Evolutionary conservation across 2,888 invertebrate genomes (phyloP), one percentile per base, ranked within the genome.

Genomic region (Syritta pipiens): DNA sequence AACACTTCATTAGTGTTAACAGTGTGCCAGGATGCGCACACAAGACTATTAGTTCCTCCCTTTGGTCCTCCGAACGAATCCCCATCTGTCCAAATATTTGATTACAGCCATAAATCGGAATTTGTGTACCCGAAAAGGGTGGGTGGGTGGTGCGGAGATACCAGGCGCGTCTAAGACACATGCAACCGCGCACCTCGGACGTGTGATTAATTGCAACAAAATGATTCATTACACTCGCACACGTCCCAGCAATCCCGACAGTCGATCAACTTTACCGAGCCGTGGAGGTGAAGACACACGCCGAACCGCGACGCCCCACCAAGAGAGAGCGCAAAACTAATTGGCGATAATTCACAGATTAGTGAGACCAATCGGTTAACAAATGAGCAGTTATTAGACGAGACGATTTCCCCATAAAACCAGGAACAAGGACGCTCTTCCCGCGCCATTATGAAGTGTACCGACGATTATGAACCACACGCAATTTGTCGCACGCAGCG

Each of bases 21-120:
- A 57, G 37, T 55, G 51, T 32, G 69, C 20, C 55, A 57, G 49
- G 35, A 62, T 28, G 44, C 46, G 44, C 49, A 40, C 32, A 65
- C 37, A 72, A 49, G 62, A 71, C 71, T 62, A 42, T 46, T 40
- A 62, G 24, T 40, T 32, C 32, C 7, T 42, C 28, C 57, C 26
- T 26, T 42, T 53, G 24, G 22, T 28, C 30, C 26, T 30, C 7
- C 19, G 42, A 24, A 35, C 49, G 62, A 72, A 72, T 79, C 62
- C 79, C 68, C 81, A 81, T 69, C 68, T 63, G 69, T 75, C 75
- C 81, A 63, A 75, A 75, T 81, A 75, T 81, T 75, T 81, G 81
- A 81, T 81, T 81, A 75, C 69, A 75, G 51, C 57, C 68, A 81
- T 75, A 68, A 81, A 75, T 75, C 49, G 68, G 62, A 59, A 69